Evolutionary conservation across 2,113 vertebrate species (phyloP).

Genomic region (Morone chrysops): DNA sequence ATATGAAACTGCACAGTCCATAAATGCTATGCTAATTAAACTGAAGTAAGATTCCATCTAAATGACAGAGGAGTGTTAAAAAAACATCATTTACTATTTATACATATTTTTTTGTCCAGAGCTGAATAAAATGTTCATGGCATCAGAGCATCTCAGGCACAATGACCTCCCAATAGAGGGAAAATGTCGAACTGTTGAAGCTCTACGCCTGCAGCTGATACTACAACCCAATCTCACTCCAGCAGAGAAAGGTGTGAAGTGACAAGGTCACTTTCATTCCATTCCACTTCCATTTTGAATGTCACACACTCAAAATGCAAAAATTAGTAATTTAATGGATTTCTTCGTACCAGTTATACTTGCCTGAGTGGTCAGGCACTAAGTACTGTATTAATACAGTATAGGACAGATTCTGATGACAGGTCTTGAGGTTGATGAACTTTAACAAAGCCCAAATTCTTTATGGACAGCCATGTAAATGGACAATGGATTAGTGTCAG

Average conservation of each 20-base stretch:
- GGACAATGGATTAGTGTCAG: constrained; percentile 41
- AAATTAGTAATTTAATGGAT: constrained; percentile 7
- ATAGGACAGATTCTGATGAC: neutral
- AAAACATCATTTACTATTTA: neutral
- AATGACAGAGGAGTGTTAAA: constrained; percentile 26
- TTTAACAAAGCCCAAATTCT: constrained; percentile 35
- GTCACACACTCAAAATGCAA: constrained; percentile 35
- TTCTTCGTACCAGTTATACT: constrained; percentile 42
- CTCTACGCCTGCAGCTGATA: constrained; percentile 26
- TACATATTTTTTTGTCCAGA: neutral
- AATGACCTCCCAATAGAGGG: constrained; percentile 10
- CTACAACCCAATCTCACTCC: constrained; percentile 33
- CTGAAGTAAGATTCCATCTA: constrained; percentile 7
- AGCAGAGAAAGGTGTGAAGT: constrained; percentile 15
- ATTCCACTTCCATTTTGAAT: constrained; percentile 43
- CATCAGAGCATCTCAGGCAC: constrained; percentile 7
- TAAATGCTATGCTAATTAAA: constrained; percentile 42
- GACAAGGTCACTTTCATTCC: constrained; percentile 47
- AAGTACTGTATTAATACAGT: constrained; percentile 23
- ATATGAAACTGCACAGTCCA: neutral
- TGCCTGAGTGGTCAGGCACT: constrained; percentile 1
- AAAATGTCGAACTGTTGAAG: constrained; percentile 31
- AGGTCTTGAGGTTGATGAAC: constrained; percentile 25
- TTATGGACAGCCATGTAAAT: constrained; percentile 9
- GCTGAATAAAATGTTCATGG: constrained; percentile 10